These are phyloP conservation scores for Gymnoscelis rufifasciata DNA, from an alignment of 2,888 invertebrate species.

Conservation along the genomic window DNA sequence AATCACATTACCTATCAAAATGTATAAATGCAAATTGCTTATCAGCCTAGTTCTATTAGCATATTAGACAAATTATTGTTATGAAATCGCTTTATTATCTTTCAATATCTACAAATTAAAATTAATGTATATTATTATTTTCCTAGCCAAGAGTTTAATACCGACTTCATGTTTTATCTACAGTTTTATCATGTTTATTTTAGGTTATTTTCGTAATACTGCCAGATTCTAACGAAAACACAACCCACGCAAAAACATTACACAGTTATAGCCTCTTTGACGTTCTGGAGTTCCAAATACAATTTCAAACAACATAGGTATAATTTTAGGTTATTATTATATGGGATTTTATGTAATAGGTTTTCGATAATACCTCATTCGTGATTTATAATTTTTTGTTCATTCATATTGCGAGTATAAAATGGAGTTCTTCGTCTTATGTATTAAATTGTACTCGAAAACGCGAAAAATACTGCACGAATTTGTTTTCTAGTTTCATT, in stretches of 20 bases:
- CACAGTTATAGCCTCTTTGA: neutral
- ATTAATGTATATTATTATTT: slow-evolving; percentile 22
- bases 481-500: no score
- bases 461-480: no score
- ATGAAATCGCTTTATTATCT: slow-evolving; percentile 27
- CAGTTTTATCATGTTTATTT: slow-evolving; percentile 18
- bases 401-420: no score
- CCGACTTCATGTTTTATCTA: slow-evolving; percentile 29
- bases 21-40: slow-evolving; percentile 20
- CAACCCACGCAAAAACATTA: neutral
- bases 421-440: no score
- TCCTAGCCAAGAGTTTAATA: slow-evolving; percentile 18
- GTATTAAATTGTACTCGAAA: no score
- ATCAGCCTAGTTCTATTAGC: slow-evolving; percentile 27
- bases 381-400: no score
- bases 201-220: no score
- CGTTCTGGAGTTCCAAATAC: neutral
- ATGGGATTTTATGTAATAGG: no score
- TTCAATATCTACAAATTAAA: slow-evolving; percentile 29
- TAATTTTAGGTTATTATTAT: no score
- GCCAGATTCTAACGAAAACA: neutral
- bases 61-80: slow-evolving; percentile 32
- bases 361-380: no score
- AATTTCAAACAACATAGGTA: no score
- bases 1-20: slow-evolving; percentile 12